phyloP scores from a whole-genome alignment of 2,113 vertebrate species.

The Bos taurus region DNA sequence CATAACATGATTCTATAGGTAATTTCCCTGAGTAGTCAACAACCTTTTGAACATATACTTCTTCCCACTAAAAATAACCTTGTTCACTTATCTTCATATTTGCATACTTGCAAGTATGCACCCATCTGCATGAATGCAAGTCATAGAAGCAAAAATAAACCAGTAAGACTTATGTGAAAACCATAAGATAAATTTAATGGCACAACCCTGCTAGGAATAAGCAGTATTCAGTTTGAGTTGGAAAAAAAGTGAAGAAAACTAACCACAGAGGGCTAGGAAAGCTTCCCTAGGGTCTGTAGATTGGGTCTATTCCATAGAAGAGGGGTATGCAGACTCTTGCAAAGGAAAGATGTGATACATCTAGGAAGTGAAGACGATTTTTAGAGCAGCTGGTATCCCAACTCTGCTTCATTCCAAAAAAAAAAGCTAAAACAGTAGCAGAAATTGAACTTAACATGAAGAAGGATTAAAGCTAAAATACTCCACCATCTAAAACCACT shows the following conservation, averaged over 20 bases:
- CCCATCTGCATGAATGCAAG: background rate
- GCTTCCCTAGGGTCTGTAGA: background rate
- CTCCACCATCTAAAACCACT: background rate
- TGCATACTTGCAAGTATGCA: background rate
- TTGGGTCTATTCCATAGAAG: background rate
- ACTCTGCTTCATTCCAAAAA: background rate
- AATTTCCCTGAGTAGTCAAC: background rate
- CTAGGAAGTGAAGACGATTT: background rate
- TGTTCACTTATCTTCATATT: background rate
- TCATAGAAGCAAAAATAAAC: background rate
- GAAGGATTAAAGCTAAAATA: background rate
- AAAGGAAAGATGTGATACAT: background rate
- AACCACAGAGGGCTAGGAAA: background rate
- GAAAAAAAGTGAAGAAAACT: background rate
- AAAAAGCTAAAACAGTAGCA: background rate
- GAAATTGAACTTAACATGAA: background rate
- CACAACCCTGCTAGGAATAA: background rate
- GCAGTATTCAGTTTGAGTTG: background rate
- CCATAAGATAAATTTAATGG: background rate
- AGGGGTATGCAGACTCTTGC: background rate
- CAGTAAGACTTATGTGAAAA: background rate
- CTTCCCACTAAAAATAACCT: background rate
- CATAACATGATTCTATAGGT: background rate
- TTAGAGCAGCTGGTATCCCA: background rate
- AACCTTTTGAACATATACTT: background rate